phyloP scores from a whole-genome alignment of 2,113 vertebrate species.

The Lutjanus erythropterus region DNA sequence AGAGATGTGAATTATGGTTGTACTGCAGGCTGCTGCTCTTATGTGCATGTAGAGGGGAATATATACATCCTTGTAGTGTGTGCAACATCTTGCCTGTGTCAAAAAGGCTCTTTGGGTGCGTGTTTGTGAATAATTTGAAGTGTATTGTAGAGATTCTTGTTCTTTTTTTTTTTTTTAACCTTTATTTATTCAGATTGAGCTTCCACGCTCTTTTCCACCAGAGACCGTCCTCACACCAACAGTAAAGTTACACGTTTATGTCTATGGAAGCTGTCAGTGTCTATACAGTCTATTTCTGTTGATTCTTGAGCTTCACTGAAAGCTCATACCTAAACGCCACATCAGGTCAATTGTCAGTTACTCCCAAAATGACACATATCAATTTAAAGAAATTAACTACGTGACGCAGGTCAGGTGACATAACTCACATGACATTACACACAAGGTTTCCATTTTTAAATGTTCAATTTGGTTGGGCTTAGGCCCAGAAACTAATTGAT shows the following conservation, averaged over 20 bases:
- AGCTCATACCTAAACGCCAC: too few relatives aligned
- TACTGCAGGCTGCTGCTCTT: constrained; percentile 60
- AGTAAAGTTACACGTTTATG: not conserved
- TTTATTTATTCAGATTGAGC: too few relatives aligned
- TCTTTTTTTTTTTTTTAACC: too few relatives aligned
- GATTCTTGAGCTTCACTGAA: not conserved
- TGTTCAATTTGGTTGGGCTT: too few relatives aligned
- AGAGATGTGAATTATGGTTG: constrained; percentile 68
- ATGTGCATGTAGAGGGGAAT: constrained; percentile 46
- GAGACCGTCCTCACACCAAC: not conserved
- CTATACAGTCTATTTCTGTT: constrained; percentile 12
- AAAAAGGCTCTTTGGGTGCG: constrained; percentile 22
- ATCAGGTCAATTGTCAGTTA: too few relatives aligned
- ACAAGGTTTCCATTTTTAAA: too few relatives aligned
- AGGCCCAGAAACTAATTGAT: too few relatives aligned
- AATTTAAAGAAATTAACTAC: too few relatives aligned
- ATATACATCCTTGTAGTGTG: constrained; percentile 49
- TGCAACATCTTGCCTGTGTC: constrained; percentile 55
- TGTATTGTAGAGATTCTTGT: not conserved
- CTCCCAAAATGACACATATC: too few relatives aligned
- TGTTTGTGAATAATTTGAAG: constrained; percentile 35
- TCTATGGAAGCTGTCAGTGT: constrained; percentile 7
- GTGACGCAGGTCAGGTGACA: too few relatives aligned
- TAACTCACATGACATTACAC: too few relatives aligned
- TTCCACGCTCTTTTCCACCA: not conserved